Conservation (phyloP, 2,797 vertebrate species). For the Staurois parvus region DNA sequence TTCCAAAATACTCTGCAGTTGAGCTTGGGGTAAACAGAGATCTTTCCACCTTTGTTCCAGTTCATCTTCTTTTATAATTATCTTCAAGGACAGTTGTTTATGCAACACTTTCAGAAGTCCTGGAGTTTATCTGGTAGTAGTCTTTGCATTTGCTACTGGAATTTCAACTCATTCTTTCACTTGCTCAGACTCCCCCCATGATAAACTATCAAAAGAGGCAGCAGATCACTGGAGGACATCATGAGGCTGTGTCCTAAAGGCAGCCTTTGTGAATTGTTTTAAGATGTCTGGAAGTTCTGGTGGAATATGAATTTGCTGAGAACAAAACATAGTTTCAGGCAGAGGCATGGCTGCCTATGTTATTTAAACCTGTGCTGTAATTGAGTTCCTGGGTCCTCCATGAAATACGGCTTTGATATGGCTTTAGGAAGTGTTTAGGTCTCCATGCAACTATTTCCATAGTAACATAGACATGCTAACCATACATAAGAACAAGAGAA, state of each 20-base stretch:
- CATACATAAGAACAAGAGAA: too few relatives aligned
- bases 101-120: too few relatives aligned
- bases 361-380: not conserved
- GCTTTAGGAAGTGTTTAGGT: too few relatives aligned
- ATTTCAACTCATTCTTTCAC: too few relatives aligned
- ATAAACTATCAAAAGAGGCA: too few relatives aligned
- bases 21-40: conserved; percentile 80
- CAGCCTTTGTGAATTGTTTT: conserved; percentile 94
- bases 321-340: conserved; percentile 89
- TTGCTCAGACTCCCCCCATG: too few relatives aligned
- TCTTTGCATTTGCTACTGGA: too few relatives aligned
- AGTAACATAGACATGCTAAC: too few relatives aligned
- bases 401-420: too few relatives aligned
- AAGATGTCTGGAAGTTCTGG: conserved; percentile 88
- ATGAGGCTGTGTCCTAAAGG: conserved; percentile 90
- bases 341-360: conserved; percentile 81
- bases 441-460: too few relatives aligned
- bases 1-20: conserved; percentile 77
- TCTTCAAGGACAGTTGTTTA: conserved; percentile 65
- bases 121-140: too few relatives aligned
- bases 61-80: conserved; percentile 70
- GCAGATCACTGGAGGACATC: conserved; percentile 91
- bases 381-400: too few relatives aligned
- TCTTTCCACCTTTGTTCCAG: conserved; percentile 82
- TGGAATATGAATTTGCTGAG: conserved; percentile 93